Conservation (phyloP, 2,797 vertebrate genomes). For the Coluber constrictor region DNA sequence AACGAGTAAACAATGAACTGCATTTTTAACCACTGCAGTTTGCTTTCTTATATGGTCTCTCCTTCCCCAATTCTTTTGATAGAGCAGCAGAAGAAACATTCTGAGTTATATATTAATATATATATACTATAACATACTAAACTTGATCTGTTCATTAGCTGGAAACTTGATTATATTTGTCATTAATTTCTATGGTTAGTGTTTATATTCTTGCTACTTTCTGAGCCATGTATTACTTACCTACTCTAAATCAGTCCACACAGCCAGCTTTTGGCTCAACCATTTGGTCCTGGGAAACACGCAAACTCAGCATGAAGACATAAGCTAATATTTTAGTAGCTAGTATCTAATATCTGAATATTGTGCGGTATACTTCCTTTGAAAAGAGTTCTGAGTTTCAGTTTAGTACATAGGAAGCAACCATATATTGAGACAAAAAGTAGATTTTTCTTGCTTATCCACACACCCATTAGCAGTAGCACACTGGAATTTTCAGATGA, state of each 20-base stretch:
- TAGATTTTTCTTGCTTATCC: background rate
- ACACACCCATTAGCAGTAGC: background rate
- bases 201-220: background rate
- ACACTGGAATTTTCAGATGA: background rate
- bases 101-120: background rate
- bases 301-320: background rate
- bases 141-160: background rate
- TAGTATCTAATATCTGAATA: background rate
- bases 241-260: background rate
- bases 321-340: no score
- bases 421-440: background rate
- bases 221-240: background rate
- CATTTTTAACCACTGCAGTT: background rate
- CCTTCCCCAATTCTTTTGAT: background rate
- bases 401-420: background rate
- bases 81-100: background rate
- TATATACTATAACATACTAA: no score
- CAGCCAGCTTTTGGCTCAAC: background rate
- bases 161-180: constrained; percentile 2
- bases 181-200: background rate
- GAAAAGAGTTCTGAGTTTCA: background rate
- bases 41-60: background rate
- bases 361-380: background rate
- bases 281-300: background rate
- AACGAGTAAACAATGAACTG: background rate